Conservation (phyloP, 2,113 vertebrate genomes). For the Ictidomys tridecemlineatus region DNA sequence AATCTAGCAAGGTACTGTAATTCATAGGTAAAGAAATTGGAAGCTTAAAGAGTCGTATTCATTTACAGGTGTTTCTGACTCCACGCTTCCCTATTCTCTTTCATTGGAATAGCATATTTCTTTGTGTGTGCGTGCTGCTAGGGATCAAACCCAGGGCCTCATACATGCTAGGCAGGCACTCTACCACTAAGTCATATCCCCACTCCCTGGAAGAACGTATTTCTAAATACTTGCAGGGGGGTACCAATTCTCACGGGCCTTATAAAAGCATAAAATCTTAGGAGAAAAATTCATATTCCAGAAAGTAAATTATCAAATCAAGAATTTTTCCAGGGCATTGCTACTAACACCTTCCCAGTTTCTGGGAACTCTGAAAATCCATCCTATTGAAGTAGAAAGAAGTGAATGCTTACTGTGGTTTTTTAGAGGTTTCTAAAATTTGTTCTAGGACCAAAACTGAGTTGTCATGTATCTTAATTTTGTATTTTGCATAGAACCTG, state of each 20-base stretch:
- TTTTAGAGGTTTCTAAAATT: constrained; percentile 49
- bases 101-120: neutral
- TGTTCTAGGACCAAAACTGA: constrained; percentile 52
- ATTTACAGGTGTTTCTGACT: neutral
- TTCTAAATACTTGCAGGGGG: neutral
- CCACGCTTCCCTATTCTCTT: neutral
- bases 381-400: constrained; percentile 43
- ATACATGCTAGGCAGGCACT: no score
- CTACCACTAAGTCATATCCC: no score
- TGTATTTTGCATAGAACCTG: constrained; percentile 56
- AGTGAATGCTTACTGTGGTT: neutral
- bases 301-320: constrained; percentile 50
- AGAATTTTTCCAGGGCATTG: constrained; percentile 46
- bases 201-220: neutral
- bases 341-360: neutral
- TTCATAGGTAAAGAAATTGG: neutral
- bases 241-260: neutral
- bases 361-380: constrained; percentile 56
- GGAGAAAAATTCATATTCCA: constrained; percentile 40
- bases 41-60: neutral
- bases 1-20: neutral
- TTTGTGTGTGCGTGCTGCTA: neutral
- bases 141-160: no score
- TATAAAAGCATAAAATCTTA: constrained; percentile 40
- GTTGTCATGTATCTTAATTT: constrained; percentile 62